Percentiles rank a stretch among this genome's conserved stretches.
Conservation (phyloP, 2,888 invertebrate species). For the Lasioglossum oenotherae region DNA sequence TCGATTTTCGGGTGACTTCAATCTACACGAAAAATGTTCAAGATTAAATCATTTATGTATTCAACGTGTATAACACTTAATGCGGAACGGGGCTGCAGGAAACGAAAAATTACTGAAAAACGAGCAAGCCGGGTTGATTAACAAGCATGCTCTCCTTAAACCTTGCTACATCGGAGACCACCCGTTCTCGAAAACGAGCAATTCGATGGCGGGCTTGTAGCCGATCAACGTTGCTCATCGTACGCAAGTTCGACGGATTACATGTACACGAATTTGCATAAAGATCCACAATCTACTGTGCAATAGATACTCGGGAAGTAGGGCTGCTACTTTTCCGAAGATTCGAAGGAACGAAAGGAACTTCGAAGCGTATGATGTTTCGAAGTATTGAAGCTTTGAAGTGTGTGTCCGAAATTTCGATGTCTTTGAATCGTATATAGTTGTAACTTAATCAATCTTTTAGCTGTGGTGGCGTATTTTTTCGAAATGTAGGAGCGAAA, state of each 20-base stretch:
- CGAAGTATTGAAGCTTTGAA: too few relatives aligned
- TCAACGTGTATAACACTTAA: neutral
- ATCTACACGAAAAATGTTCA: neutral
- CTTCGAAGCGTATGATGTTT: too few relatives aligned
- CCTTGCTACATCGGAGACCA: neutral
- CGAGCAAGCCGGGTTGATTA: neutral
- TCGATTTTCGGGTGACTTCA: neutral
- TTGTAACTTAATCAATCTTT: too few relatives aligned
- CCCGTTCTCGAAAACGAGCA: conserved; percentile 8
- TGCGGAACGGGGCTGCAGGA: neutral
- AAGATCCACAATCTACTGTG: conserved; percentile 1
- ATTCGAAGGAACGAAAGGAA: too few relatives aligned
- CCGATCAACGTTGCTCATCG: neutral
- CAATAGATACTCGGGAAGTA: neutral
- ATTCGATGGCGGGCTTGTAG: neutral
- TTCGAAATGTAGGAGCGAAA: too few relatives aligned
- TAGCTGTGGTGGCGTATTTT: too few relatives aligned
- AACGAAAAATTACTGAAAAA: conserved; percentile 7
- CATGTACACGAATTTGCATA: neutral
- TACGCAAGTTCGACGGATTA: neutral
- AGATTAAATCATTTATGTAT: neutral
- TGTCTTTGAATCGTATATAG: too few relatives aligned
- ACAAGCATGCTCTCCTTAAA: conserved; percentile 9
- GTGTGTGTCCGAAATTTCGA: too few relatives aligned
- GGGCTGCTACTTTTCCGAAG: too few relatives aligned